Conservation (phyloP, 2,113 vertebrate genomes). For the Lampris megalopsis region DNA sequence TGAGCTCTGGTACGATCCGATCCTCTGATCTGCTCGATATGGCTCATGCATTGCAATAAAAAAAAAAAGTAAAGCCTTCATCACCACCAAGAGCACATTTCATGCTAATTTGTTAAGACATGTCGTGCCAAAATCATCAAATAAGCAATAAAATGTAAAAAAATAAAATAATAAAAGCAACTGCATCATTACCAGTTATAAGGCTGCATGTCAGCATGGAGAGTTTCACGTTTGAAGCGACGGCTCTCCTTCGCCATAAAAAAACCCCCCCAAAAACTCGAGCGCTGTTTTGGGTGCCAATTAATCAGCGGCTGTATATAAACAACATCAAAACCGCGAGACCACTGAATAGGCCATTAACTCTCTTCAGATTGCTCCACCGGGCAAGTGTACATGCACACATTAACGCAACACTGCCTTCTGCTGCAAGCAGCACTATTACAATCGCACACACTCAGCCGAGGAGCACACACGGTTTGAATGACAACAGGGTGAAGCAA, state of each 20-base stretch:
- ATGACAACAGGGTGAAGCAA: constrained; percentile 70
- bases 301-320: constrained; percentile 58
- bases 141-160: constrained; percentile 37
- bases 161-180: neutral
- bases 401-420: constrained; percentile 49
- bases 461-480: constrained; percentile 65
- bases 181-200: constrained; percentile 43
- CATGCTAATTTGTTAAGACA: constrained; percentile 26
- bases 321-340: constrained; percentile 58
- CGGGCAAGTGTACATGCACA: neutral
- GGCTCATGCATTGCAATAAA: neutral
- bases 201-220: constrained; percentile 29
- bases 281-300: constrained; percentile 36
- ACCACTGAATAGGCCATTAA: constrained; percentile 56
- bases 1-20: neutral
- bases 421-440: constrained; percentile 60
- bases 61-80: neutral
- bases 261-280: neutral
- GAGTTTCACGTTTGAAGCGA: constrained; percentile 49
- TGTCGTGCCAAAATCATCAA: constrained; percentile 44
- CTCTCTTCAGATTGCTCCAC: constrained; percentile 33
- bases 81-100: constrained; percentile 12
- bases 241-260: constrained; percentile 22
- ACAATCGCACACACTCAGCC: constrained; percentile 67
- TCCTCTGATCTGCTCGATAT: neutral